Conservation (phyloP, 2,888 invertebrate species). For the Periphyllus acericola region DNA sequence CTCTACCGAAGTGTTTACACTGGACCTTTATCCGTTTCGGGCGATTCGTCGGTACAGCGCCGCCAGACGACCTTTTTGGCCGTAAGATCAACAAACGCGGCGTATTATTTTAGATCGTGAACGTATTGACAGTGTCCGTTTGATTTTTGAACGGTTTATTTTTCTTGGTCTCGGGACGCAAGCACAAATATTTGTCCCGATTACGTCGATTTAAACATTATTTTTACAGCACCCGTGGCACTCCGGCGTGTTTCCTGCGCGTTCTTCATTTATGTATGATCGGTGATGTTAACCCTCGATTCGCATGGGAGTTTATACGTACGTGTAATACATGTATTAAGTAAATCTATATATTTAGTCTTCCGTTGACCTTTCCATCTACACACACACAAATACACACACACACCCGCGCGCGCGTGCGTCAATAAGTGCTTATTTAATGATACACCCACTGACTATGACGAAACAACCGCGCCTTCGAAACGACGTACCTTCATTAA, state of each 20-base stretch:
- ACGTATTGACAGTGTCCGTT: neutral
- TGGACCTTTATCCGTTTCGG: neutral
- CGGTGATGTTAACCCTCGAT: neutral
- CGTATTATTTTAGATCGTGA: neutral
- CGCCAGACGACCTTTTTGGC: neutral
- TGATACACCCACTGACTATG: neutral
- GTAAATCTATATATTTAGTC: neutral
- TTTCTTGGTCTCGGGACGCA: neutral
- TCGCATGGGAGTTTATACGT: neutral
- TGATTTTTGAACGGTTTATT: constrained; percentile 26
- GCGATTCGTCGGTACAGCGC: neutral
- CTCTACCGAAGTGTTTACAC: neutral
- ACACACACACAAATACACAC: neutral
- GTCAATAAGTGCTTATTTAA: neutral
- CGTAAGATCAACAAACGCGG: constrained; percentile 1
- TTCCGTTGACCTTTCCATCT: neutral
- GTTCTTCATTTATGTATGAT: neutral
- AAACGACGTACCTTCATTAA: neutral
- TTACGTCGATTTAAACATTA: neutral
- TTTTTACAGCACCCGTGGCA: neutral
- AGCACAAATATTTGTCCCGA: neutral
- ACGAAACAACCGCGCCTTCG: neutral
- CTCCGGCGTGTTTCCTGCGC: neutral
- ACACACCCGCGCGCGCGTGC: neutral
- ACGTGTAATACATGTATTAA: too few relatives aligned